phyloP scores from a whole-genome alignment of 2,797 vertebrate species.

The Tapera naevia region DNA sequence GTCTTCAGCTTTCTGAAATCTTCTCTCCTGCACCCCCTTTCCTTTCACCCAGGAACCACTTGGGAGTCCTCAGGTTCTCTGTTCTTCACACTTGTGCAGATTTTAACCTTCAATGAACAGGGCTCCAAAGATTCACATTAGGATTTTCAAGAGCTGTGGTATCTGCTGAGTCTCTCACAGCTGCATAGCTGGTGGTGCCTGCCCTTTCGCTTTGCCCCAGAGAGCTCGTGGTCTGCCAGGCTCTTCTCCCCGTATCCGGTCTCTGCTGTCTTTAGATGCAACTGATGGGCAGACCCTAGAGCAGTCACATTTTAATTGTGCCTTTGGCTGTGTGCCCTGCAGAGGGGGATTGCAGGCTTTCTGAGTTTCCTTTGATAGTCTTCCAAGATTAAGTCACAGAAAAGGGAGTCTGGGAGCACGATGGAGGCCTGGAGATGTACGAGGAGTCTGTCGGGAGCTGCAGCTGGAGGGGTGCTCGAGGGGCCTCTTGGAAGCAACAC shows the following conservation, averaged over 20 bases:
- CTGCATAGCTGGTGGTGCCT: background rate
- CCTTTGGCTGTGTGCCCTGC: background rate
- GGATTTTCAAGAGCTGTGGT: background rate
- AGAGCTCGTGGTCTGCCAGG: background rate
- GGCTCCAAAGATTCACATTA: rapidly evolving
- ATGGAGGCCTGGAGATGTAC: background rate
- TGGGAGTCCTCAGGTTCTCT: background rate
- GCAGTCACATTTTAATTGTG: constrained; percentile 11
- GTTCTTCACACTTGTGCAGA: background rate
- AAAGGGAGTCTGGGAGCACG: background rate
- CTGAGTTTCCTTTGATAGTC: constrained; percentile 22
- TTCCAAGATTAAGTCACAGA: constrained; percentile 3
- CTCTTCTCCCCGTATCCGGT: background rate
- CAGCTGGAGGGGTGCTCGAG: background rate
- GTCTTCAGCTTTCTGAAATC: background rate
- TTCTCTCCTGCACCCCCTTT: background rate
- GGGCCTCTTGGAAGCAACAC: background rate
- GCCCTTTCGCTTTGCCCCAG: background rate
- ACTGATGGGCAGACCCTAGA: background rate
- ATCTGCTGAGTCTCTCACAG: background rate
- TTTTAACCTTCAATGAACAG: background rate
- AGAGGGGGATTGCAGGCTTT: background rate
- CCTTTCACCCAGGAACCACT: background rate
- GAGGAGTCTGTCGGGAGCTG: background rate
- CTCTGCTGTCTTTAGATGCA: background rate